A percentile compares a stretch with the other conserved stretches of the same genome.
Evolutionary conservation across 2,797 vertebrate species (phyloP).

Genomic region (Brachymystax lenok): DNA sequence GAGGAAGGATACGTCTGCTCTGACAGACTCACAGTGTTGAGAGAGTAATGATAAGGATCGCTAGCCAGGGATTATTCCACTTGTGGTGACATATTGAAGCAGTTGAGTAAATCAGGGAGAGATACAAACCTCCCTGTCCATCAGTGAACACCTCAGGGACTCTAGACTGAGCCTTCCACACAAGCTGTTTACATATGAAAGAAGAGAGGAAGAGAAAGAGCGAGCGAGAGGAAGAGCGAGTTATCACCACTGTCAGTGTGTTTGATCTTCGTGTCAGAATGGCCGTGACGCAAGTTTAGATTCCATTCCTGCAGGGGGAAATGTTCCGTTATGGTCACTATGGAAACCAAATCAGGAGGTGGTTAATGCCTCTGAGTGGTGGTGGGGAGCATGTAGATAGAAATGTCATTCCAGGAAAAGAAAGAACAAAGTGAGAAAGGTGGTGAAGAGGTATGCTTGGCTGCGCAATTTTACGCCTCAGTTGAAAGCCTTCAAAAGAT

Average conservation of each 20-base stretch:
- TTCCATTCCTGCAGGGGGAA: constrained; percentile 68
- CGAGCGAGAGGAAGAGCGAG: constrained; percentile 46
- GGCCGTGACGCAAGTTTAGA: constrained; percentile 64
- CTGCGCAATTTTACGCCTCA: constrained; percentile 62
- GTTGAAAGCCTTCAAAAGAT: constrained; percentile 43
- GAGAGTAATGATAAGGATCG: constrained; percentile 48
- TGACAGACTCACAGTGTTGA: constrained; percentile 18
- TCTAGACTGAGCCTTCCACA: neutral
- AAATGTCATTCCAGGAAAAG: constrained; percentile 61
- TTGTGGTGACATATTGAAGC: constrained; percentile 32
- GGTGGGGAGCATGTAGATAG: constrained; percentile 59
- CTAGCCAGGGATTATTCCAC: constrained; percentile 8
- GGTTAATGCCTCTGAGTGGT: constrained; percentile 38
- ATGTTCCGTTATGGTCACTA: constrained; percentile 70
- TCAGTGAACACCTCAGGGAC: neutral
- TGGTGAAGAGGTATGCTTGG: constrained; percentile 55
- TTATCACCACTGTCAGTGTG: constrained; percentile 65
- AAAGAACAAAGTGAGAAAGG: constrained; percentile 51
- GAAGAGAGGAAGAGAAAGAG: neutral
- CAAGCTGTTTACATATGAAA: constrained; percentile 14
- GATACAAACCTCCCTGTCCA: constrained; percentile 8
- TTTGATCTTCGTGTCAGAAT: constrained; percentile 69
- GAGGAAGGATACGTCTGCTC: constrained; percentile 34
- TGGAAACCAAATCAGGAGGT: constrained; percentile 76
- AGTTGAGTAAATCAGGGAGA: constrained; percentile 14